Base-by-base conservation (phyloP, 2,797 vertebrate genomes). In the Glossophaga mutica region DNA sequence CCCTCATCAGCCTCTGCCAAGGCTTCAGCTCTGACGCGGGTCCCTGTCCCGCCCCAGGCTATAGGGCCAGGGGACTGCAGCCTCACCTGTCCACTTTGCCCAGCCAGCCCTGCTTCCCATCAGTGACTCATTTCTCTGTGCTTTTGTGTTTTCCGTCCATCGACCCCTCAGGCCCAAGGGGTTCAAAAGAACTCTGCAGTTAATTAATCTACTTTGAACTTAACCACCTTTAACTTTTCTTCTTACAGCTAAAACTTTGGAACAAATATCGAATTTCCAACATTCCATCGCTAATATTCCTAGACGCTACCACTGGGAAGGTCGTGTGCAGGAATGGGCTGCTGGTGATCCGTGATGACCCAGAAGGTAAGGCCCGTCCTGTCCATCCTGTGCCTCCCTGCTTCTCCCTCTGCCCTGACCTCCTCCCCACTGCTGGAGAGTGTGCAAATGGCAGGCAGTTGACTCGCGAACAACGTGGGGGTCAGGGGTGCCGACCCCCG, bases 211-310 rank as follows among this genome's bases (percentile, higher is more conserved):
- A 5, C 12, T 67, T 91, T 32, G 21, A 32, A 73, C 57, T 89
- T 95, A 77, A 97, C 79, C 88, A 65, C n/a, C 32, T 7, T 79
- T 0, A 88, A 70, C 89, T 92, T 94, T 92, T 78, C 96, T 94
- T 95, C 93, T 97, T 98, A 3, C 98, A 99, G 99, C 99, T 99
- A 98, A 99, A 99, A 98, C 99, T 99, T 96, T 99, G 99, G 99
- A 99, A 99, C 98, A 99, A 99, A 98, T 99, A 99, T 98, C 99
- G 99, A 97, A 99, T 99, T 94, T 99, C 99, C 98, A 99, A 99
- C 98, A 99, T 99, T 98, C 99, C 99, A 52, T 99, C 99, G 21
- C 98, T 99, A 98, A 99, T 99, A 98, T 99, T 99, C 98, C 99
- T 99, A 97, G 99, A 99, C 12, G 99, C 99, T 55, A 96, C 98